Conservation (phyloP, 2,797 vertebrate species). For the Pempheris klunzingeri region DNA sequence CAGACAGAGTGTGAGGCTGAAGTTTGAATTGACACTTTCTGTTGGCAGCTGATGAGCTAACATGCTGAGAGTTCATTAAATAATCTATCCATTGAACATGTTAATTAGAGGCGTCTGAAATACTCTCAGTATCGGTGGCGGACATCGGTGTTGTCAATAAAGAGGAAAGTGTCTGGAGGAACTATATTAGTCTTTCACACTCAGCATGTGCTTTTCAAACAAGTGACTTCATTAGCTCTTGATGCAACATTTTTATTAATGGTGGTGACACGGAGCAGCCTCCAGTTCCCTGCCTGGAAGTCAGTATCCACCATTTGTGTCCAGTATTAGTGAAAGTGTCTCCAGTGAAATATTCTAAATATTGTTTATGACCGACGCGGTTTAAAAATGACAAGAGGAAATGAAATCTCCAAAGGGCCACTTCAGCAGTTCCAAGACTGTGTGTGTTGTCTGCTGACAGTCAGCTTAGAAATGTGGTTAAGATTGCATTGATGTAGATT, state of each 20-base stretch:
- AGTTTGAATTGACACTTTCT: constrained; percentile 64
- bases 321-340: constrained; percentile 46
- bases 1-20: constrained; percentile 13
- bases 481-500: constrained; percentile 69
- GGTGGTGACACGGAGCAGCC: constrained; percentile 34
- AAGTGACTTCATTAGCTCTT: constrained; percentile 55
- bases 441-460: constrained; percentile 53
- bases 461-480: constrained; percentile 69
- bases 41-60: constrained; percentile 52
- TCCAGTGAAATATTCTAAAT: constrained; percentile 48
- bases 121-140: constrained; percentile 42
- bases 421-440: constrained; percentile 37
- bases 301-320: constrained; percentile 34
- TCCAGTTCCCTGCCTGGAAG: constrained; percentile 27
- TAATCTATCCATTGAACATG: constrained; percentile 73
- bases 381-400: constrained; percentile 59
- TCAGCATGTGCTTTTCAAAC: constrained; percentile 50
- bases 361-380: constrained; percentile 39
- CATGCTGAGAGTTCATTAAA: constrained; percentile 77
- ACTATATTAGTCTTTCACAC: constrained; percentile 46
- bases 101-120: constrained; percentile 72
- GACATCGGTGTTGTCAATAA: constrained; percentile 59
- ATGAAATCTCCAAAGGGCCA: constrained; percentile 55
- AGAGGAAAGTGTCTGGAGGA: constrained; percentile 45
- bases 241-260: constrained; percentile 43